Percentiles rank a stretch among this genome's conserved stretches.
phyloP scores from a whole-genome alignment of 1,140 invertebrate genomes.

The Tribolium castaneum region DNA sequence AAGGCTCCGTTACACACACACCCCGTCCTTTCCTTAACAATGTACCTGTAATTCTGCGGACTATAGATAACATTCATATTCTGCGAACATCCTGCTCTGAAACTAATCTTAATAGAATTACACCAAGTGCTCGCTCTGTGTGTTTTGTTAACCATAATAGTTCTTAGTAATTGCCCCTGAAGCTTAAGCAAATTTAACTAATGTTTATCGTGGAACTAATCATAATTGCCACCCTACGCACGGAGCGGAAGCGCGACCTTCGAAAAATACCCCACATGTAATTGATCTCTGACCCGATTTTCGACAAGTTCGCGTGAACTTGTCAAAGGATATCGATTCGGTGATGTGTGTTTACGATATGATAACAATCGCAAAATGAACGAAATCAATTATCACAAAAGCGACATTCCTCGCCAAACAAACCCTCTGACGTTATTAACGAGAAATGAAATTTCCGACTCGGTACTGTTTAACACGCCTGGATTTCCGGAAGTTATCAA shows the following conservation, averaged over 20 bases:
- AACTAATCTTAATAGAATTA: conserved; percentile 44
- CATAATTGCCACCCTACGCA: conserved; percentile 27
- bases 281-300: too few species aligned
- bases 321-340: conserved; percentile 11
- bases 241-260: not conserved
- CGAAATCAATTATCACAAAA: conserved; percentile 12
- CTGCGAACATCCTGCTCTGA: conserved; percentile 32
- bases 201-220: conserved; percentile 38
- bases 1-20: not conserved
- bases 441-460: conserved; percentile 50
- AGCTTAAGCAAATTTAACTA: conserved; percentile 41
- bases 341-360: conserved; percentile 24
- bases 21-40: not conserved
- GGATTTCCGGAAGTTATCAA: conserved; percentile 47
- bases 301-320: not conserved
- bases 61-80: conserved; percentile 48
- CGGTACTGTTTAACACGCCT: conserved; percentile 38
- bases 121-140: conserved; percentile 34
- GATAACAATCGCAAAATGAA: not conserved
- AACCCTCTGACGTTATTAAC: conserved; percentile 44
- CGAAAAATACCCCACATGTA: not conserved
- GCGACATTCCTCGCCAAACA: conserved; percentile 29
- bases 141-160: conserved; percentile 41
- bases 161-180: conserved; percentile 39
- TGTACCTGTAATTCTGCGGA: conserved; percentile 44